A percentile compares a stretch with the other conserved stretches of the same genome.
phyloP scores from a whole-genome alignment of 1,140 invertebrate species.

The Dendroctonus ponderosae region DNA sequence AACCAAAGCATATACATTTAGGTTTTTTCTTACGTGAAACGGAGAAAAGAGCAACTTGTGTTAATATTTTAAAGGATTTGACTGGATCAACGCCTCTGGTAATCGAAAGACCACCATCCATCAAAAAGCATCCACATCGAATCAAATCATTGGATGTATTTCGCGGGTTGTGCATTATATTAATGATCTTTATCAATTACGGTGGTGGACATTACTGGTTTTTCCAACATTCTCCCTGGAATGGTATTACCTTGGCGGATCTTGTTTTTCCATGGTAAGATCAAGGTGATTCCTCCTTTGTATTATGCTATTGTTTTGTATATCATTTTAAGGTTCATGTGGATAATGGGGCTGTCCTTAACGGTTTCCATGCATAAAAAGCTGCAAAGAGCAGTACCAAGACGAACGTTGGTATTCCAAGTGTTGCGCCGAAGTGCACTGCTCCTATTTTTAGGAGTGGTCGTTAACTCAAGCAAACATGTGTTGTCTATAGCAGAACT shows the following conservation, averaged over 20 bases:
- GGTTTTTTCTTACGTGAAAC: too few species aligned
- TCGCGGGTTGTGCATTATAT: slow-evolving; percentile 66
- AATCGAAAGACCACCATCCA: slow-evolving; percentile 44
- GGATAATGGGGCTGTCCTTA: slow-evolving; percentile 91
- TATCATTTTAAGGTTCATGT: slow-evolving; percentile 72
- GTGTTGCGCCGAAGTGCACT: slow-evolving; percentile 65
- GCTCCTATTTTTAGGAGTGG: slow-evolving; percentile 74
- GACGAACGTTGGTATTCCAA: slow-evolving; percentile 53
- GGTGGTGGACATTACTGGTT: slow-evolving; percentile 85
- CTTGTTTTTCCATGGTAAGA: slow-evolving; percentile 87
- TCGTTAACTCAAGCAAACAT: slow-evolving; percentile 60
- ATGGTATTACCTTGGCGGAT: slow-evolving; percentile 89
- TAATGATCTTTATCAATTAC: slow-evolving; percentile 93
- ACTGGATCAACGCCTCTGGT: slow-evolving; percentile 48
- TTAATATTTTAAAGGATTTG: slow-evolving; percentile 49
- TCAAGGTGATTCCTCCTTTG: not conserved
- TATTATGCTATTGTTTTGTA: slow-evolving; percentile 9
- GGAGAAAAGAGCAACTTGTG: not conserved
- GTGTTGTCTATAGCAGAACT: slow-evolving; percentile 59
- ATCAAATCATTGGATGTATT: slow-evolving; percentile 64
- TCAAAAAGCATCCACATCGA: slow-evolving; percentile 52
- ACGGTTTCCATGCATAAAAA: slow-evolving; percentile 77
- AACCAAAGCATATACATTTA: too few species aligned
- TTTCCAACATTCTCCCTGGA: slow-evolving; percentile 89
- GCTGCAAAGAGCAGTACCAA: slow-evolving; percentile 64